Conservation (phyloP, 2,888 invertebrate genomes). For the Steinernema hermaphroditum region DNA sequence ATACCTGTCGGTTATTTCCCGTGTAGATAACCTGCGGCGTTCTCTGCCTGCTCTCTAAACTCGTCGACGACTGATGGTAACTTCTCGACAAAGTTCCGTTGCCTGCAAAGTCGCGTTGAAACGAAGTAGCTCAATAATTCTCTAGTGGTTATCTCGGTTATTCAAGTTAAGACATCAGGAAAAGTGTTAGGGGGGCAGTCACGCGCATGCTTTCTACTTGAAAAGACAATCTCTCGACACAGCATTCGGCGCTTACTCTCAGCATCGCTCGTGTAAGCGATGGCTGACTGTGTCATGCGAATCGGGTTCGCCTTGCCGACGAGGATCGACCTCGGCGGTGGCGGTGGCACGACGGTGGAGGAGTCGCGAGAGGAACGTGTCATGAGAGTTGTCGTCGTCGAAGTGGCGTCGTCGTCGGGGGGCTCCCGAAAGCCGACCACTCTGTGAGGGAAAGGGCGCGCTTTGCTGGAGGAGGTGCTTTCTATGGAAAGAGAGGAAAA, state of each 20-base stretch:
- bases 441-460: not conserved
- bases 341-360: constrained; percentile 4
- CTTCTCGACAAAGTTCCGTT: constrained; percentile 60
- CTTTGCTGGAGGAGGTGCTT: constrained; percentile 1
- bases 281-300: constrained; percentile 24
- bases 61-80: constrained; percentile 63
- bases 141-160: not conserved
- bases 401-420: constrained; percentile 10
- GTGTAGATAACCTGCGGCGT: constrained; percentile 66
- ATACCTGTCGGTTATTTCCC: constrained; percentile 59
- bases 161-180: not conserved
- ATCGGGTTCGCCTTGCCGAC: constrained; percentile 30
- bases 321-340: constrained; percentile 11
- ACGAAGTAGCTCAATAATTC: not conserved
- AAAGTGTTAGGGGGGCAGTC: constrained; percentile 11
- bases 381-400: constrained; percentile 30
- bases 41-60: constrained; percentile 57
- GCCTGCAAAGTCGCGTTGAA: constrained; percentile 45
- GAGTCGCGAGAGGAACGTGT: constrained; percentile 33
- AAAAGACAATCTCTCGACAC: constrained; percentile 25
- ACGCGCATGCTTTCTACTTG: constrained; percentile 18
- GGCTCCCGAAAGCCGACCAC: constrained; percentile 27
- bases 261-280: constrained; percentile 36
- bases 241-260: constrained; percentile 34
- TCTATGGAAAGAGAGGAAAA: constrained; percentile 22